Conservation (phyloP, 2,113 vertebrate species). For the Tamias sibiricus region DNA sequence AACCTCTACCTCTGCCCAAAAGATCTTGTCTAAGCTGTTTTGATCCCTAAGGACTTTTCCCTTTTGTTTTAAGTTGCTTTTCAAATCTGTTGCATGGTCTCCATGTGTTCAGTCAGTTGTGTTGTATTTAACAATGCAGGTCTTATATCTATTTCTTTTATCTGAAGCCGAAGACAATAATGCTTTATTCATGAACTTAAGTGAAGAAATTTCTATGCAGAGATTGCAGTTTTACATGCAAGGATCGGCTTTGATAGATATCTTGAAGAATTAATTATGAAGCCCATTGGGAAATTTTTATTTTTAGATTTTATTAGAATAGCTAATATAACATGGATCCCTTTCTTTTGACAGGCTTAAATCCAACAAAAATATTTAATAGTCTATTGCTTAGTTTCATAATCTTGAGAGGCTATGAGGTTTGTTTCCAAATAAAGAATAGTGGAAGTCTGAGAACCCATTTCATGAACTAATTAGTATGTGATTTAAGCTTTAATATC, state of each 20-base stretch:
- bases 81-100: background rate
- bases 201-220: background rate
- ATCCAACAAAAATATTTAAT: background rate
- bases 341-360: background rate
- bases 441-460: background rate
- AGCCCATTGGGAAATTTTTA: constrained; percentile 1
- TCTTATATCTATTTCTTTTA: constrained; percentile 21
- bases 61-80: background rate
- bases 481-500: constrained; percentile 8
- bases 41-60: background rate
- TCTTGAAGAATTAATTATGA: constrained; percentile 47
- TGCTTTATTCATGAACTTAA: constrained; percentile 11
- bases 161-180: background rate
- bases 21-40: background rate
- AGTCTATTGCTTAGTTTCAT: background rate
- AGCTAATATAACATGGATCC: background rate
- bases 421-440: constrained; percentile 28
- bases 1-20: no score
- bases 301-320: constrained; percentile 60
- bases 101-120: background rate
- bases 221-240: background rate
- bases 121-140: background rate
- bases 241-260: constrained; percentile 26
- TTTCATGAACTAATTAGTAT: background rate
- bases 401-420: background rate